phyloP scores from a whole-genome alignment of 2,888 invertebrate genomes.

The Urechis unicinctus region DNA sequence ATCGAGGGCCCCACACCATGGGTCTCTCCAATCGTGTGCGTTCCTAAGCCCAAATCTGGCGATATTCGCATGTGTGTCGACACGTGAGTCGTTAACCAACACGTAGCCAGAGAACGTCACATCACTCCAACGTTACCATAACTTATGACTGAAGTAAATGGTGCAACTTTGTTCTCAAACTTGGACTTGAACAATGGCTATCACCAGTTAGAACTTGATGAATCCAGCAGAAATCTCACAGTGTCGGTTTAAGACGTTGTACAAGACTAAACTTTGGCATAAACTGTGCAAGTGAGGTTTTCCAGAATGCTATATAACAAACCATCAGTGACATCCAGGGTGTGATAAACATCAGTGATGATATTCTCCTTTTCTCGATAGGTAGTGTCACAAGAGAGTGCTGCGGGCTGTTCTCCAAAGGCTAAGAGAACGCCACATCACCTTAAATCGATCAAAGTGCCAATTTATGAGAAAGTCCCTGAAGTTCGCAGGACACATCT shows the following conservation, averaged over 20 bases:
- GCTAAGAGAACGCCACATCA: slow-evolving; percentile 10
- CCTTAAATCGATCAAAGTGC: slow-evolving; percentile 12
- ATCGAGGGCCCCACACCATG: no score
- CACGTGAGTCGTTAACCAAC: slow-evolving; percentile 23
- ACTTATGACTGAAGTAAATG: slow-evolving; percentile 8
- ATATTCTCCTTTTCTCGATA: slow-evolving; percentile 8
- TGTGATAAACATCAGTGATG: slow-evolving; percentile 8
- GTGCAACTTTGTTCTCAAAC: slow-evolving; percentile 7
- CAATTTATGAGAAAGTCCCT: slow-evolving; percentile 3
- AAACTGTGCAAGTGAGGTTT: slow-evolving; percentile 8
- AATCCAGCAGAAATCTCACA: slow-evolving; percentile 15
- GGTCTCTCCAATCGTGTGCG: no score
- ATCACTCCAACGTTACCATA: slow-evolving; percentile 6
- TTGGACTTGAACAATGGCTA: slow-evolving; percentile 6
- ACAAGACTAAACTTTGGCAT: slow-evolving; percentile 16
- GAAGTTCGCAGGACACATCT: slow-evolving; percentile 2
- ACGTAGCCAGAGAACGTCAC: slow-evolving; percentile 13
- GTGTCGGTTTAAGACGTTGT: slow-evolving; percentile 13
- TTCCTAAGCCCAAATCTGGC: no score
- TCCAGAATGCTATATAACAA: slow-evolving; percentile 8
- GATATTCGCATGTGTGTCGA: slow-evolving; percentile 20
- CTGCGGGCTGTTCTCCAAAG: slow-evolving; percentile 7
- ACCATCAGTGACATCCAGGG: slow-evolving; percentile 8
- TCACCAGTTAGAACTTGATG: slow-evolving; percentile 6
- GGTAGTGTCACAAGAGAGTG: not conserved